phyloP scores from a whole-genome alignment of 2,113 vertebrate species.

The Anser brachyrhynchus region DNA sequence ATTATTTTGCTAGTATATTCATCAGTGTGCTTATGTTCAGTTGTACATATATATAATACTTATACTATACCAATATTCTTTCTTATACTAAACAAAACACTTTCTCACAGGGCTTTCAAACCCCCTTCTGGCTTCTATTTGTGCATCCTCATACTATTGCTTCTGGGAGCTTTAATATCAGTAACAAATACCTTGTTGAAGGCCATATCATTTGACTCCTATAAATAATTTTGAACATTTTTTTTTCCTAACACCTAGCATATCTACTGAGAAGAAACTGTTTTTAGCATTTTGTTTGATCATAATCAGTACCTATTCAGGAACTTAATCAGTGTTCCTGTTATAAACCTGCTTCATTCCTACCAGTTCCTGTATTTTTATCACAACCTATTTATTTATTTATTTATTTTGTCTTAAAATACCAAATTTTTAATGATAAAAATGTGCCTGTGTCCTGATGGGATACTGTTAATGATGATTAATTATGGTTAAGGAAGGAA shows the following conservation, averaged over 20 bases:
- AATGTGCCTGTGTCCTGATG: not conserved
- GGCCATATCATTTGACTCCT: not conserved
- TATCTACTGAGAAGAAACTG: not conserved
- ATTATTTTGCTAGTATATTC: not conserved
- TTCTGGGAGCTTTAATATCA: not conserved
- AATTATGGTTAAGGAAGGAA: not conserved
- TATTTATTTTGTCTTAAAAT: not conserved
- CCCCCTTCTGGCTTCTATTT: not conserved
- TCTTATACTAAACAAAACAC: not conserved
- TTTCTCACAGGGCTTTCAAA: not conserved
- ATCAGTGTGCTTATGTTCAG: not conserved
- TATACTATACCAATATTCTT: not conserved
- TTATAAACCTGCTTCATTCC: not conserved
- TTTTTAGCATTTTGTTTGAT: slow-evolving; percentile 14
- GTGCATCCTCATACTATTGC: not conserved
- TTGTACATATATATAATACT: not conserved
- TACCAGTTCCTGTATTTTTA: not conserved
- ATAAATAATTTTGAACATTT: not conserved
- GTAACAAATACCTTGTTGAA: not conserved
- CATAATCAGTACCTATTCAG: slow-evolving; percentile 18
- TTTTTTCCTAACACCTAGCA: not conserved
- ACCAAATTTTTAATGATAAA: not conserved
- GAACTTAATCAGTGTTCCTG: not conserved
- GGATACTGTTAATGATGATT: not conserved
- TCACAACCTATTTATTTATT: not conserved